Conservation (phyloP, 2,113 vertebrate genomes). For the Myiagra hebetior region DNA sequence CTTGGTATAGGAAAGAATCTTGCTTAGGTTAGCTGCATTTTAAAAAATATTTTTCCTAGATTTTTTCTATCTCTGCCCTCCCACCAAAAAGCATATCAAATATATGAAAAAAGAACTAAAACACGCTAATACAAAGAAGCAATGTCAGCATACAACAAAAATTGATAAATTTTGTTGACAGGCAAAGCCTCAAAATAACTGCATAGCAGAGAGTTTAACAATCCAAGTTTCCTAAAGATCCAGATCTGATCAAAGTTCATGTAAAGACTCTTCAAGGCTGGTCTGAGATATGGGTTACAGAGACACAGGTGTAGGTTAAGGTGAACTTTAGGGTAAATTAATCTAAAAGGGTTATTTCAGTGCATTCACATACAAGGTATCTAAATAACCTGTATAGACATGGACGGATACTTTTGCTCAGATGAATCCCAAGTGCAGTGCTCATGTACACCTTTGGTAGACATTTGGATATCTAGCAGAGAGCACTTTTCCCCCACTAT, state of each 20-base stretch:
- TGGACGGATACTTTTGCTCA: not conserved
- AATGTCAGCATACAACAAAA: not conserved
- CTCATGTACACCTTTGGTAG: not conserved
- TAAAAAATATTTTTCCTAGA: not conserved
- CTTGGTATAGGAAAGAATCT: not conserved
- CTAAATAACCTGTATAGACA: not conserved
- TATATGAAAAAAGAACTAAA: not conserved
- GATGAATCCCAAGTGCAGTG: not conserved
- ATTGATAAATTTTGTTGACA: not conserved
- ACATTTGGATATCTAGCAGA: not conserved
- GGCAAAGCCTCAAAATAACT: not conserved
- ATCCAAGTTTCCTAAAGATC: not conserved
- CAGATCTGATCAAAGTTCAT: not conserved
- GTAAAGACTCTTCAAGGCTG: not conserved
- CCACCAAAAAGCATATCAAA: not conserved
- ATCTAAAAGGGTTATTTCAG: not conserved
- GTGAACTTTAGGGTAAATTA: not conserved
- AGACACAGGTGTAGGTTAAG: not conserved
- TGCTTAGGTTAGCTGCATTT: not conserved
- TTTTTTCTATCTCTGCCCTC: fast-evolving
- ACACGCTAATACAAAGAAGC: not conserved
- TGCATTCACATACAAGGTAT: not conserved
- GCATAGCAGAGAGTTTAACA: not conserved
- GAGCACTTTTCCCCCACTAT: fast-evolving
- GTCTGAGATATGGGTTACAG: not conserved